Base-by-base conservation (phyloP, 2,888 invertebrate species). In the Argyra leucocephala region DNA sequence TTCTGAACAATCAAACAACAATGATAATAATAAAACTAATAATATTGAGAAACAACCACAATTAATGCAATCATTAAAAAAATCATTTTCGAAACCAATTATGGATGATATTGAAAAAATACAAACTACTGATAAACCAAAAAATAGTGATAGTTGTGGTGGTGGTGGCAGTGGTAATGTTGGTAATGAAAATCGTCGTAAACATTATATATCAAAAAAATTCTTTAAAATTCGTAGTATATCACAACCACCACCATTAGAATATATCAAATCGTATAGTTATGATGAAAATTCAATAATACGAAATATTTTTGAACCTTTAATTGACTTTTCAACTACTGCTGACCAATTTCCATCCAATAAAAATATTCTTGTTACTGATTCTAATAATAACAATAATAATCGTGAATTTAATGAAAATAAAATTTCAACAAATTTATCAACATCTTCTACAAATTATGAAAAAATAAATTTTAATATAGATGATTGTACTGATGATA, bases 231-330 rank as follows among this genome's bases (percentile, higher is more conserved):
- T 68, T 15, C 66, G 68, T 22, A 66, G 68, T 59, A 57, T 48
- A 7, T 68, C 68, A 21, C 68, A 66, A 21, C 66, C 68, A n/a
- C 62, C 63, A 57, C 37, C 37, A 18, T n/a, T 60, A 22, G 12
- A 57, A 61, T 22, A 57, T 26, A 1, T 62, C 5, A 21, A 18
- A 36, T 12, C 31, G 12, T 15, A 36, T 24, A 24, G 6, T 58
- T 6, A 5, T 31, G 31, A 31, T 31, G 31, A 31, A 31, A 10
- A 7, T 31, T 7, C 31, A 31, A 31, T 31, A 7, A 10, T 31
- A 31, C 31, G 31, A 31, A 31, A 31, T 31, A 7, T 31, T 31
- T 7, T 31, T 31, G 31, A 31, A 12, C 18, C 48, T 18, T 5
- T 18, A 2, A 18, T 18, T 48, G 18, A 2, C 12, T 31, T 31